Conservation (phyloP, 2,888 invertebrate species). For the Sarcophaga variegata region DNA sequence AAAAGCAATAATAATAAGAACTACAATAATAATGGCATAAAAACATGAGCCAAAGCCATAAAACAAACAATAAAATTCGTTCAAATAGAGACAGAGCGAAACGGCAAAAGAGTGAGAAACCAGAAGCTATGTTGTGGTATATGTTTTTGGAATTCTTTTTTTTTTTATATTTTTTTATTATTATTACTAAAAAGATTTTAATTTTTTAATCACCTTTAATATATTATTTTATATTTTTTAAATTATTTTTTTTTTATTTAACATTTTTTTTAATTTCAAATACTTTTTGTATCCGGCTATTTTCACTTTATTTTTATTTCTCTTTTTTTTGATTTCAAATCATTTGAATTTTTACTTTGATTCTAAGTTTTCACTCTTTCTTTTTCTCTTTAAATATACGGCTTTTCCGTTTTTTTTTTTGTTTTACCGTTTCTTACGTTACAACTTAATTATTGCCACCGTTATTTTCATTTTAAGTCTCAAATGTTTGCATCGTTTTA, state of each 20-base stretch:
- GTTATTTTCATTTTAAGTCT: neutral
- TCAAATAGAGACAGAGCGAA: neutral
- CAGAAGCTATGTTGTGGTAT: no score
- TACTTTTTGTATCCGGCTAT: neutral
- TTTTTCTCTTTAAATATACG: neutral
- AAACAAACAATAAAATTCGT: conserved; percentile 60
- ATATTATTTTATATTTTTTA: neutral
- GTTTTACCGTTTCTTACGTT: neutral
- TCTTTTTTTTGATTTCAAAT: neutral
- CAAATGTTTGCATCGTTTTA: neutral
- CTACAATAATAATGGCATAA: conserved; percentile 53
- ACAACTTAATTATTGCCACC: neutral
- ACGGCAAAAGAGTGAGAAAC: neutral
- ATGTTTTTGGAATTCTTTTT: no score
- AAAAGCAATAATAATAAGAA: conserved; percentile 23
- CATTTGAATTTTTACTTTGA: neutral
- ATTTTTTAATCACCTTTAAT: neutral
- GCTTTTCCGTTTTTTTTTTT: neutral
- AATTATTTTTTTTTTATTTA: neutral
- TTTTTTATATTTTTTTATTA: no score
- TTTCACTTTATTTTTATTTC: neutral
- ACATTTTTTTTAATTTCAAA: neutral
- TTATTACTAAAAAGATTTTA: neutral
- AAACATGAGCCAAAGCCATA: conserved; percentile 66
- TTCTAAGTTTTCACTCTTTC: neutral